Conservation (phyloP, 2,797 vertebrate species). For the Remorina albescens region DNA sequence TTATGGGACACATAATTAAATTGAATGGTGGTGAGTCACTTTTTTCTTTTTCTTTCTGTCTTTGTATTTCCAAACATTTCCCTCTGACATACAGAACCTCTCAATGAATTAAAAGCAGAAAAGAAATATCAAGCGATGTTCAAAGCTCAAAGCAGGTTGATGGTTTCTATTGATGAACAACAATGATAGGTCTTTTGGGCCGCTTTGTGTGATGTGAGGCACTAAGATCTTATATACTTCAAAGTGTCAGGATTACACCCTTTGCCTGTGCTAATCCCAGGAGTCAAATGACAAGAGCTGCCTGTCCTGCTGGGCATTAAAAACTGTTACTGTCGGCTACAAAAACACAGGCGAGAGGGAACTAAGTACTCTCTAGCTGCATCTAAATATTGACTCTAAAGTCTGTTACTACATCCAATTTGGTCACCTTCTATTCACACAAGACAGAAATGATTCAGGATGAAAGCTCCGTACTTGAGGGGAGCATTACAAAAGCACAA, state of each 20-base stretch:
- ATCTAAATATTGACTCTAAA: constrained; percentile 65
- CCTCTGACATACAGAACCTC: constrained; percentile 37
- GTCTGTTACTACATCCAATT: constrained; percentile 17
- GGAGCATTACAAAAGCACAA: constrained; percentile 11
- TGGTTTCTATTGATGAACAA: constrained; percentile 60
- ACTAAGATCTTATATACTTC: constrained; percentile 59
- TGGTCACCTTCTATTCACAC: constrained; percentile 29
- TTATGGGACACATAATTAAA: constrained; percentile 49
- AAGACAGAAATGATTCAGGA: constrained; percentile 30
- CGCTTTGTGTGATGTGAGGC: constrained; percentile 46
- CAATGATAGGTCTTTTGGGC: constrained; percentile 50
- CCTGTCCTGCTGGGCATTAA: constrained; percentile 44
- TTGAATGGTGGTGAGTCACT: constrained; percentile 48
- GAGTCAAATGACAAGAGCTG: constrained; percentile 63
- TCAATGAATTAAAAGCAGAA: constrained; percentile 37
- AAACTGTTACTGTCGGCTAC: constrained; percentile 43
- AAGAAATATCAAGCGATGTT: constrained; percentile 46
- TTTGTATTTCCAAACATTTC: constrained; percentile 43
- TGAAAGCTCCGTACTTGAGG: constrained; percentile 29
- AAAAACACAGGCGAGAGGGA: constrained; percentile 30
- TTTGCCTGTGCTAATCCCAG: constrained; percentile 69
- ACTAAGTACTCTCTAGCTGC: constrained; percentile 1
- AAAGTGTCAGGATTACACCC: constrained; percentile 71
- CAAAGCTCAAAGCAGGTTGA: constrained; percentile 54
- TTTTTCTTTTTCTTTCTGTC: constrained; percentile 32